phyloP scores from a whole-genome alignment of 2,113 vertebrate species.

The Crotalus viridis region DNA sequence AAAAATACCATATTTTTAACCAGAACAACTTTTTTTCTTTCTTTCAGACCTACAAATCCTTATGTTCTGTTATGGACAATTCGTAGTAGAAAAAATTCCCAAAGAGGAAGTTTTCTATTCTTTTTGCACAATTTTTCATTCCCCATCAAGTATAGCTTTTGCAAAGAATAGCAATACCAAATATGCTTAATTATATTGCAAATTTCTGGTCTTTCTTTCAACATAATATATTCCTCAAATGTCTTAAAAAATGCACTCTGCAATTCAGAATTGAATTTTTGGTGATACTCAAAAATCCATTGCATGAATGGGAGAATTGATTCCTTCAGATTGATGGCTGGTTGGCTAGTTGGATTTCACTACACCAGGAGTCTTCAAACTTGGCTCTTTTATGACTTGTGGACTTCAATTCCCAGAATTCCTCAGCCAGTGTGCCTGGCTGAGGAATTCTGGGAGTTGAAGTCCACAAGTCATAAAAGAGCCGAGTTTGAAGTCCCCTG shows the following conservation, averaged over 20 bases:
- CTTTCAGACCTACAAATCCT: not conserved
- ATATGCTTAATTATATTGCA: not conserved
- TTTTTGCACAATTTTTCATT: too few species aligned
- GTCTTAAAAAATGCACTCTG: not conserved
- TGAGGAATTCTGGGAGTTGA: too few species aligned
- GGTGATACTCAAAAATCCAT: slow-evolving; percentile 29
- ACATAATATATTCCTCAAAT: not conserved
- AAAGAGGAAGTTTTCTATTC: not conserved
- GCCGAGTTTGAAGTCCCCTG: too few species aligned
- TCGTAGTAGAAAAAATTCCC: not conserved
- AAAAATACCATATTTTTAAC: not conserved
- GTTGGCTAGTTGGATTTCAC: not conserved
- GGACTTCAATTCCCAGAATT: too few species aligned
- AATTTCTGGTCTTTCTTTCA: not conserved
- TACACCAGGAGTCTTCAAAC: not conserved
- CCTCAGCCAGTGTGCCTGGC: too few species aligned
- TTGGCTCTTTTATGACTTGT: too few species aligned
- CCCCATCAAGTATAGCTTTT: not conserved
- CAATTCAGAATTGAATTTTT: not conserved
- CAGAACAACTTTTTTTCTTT: not conserved
- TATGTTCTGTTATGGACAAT: not conserved
- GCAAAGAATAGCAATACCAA: not conserved
- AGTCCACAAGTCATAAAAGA: too few species aligned
- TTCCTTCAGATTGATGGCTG: not conserved
- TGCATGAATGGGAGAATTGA: slow-evolving; percentile 51